Base-by-base conservation (phyloP, 1,140 invertebrate genomes). In the Grapholita molesta region DNA sequence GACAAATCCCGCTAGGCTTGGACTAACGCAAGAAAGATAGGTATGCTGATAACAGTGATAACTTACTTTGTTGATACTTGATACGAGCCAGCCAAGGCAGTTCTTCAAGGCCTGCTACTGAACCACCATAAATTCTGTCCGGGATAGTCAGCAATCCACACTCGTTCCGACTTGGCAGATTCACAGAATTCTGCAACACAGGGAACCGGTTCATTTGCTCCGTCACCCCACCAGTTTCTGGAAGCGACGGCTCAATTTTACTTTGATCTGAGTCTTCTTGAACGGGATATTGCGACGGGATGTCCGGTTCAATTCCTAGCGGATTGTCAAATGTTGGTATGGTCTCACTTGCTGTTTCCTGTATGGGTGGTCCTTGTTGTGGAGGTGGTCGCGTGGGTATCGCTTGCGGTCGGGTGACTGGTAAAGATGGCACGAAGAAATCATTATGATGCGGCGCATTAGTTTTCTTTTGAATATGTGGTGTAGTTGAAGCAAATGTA, bases 41-140 rank as follows among this genome's bases (percentile, higher is more conserved):
- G 6, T 8, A 38, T 38, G 1, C 3, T 38, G 12, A 38, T 38
- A 38, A n/a, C 12, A 3, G n/a, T 38, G 12, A 6, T 15, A 0
- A 61, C 69, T 66, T 38, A 70, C 64, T 55, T 21, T 9, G 11
- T 7, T 57, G 57, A 42, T 72, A 71, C 66, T 72, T 76, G 32
- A 96, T 75, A 0, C 95, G 80, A 0, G 89, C 94, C 86, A 95
- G 92, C 95, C 95, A 94, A 0, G 93, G 93, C 73, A 93, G 94
- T 74, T 94, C 93, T n/a, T 93, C 91, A 4, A 93, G 71, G 0
- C 76, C 75, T 1, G 93, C 53, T 2, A 74, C 28, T 1, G 65
- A 7, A 11, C 85, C 85, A 7, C 82, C 82, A 11, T 72, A n/a
- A 9, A 87, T 83, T 61, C 48, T 79, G 15, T 83, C 74, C 9